phyloP scores from a whole-genome alignment of 2,113 vertebrate species.

The Mesoclemmys tuberculata region DNA sequence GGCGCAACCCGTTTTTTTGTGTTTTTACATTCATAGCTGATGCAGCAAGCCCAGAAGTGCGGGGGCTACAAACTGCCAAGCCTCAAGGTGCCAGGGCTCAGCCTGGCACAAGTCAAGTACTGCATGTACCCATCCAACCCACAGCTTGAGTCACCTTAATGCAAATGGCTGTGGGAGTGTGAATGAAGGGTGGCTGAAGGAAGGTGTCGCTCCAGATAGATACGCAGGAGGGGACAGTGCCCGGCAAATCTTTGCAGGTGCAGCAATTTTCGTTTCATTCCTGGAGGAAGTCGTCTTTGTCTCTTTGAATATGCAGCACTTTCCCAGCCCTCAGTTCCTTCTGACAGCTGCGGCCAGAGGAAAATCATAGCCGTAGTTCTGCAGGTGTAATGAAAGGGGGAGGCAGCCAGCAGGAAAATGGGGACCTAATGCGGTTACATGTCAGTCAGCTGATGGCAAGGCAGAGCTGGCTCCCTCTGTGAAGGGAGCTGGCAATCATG shows the following conservation, averaged over 20 bases:
- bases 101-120: too few species aligned
- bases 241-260: constrained; percentile 65
- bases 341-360: constrained; percentile 55
- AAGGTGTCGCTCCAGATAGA: constrained; percentile 64
- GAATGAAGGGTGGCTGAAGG: constrained; percentile 61
- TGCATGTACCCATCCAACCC: background rate
- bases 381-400: constrained; percentile 56
- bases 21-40: too few species aligned
- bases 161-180: background rate
- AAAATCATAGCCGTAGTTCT: constrained; percentile 54
- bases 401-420: background rate
- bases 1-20: too few species aligned
- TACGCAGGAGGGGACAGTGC: constrained; percentile 35
- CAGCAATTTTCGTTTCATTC: constrained; percentile 58
- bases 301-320: constrained; percentile 56
- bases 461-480: background rate
- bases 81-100: too few species aligned
- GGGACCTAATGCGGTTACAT: background rate
- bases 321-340: constrained; percentile 60
- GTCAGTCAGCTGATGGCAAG: background rate
- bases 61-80: too few species aligned
- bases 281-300: constrained; percentile 54
- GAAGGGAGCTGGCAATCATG: background rate
- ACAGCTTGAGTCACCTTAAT: constrained; percentile 28
- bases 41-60: too few species aligned